Conservation (phyloP, 2,113 vertebrate genomes). For the Herpailurus yagouaroundi region DNA sequence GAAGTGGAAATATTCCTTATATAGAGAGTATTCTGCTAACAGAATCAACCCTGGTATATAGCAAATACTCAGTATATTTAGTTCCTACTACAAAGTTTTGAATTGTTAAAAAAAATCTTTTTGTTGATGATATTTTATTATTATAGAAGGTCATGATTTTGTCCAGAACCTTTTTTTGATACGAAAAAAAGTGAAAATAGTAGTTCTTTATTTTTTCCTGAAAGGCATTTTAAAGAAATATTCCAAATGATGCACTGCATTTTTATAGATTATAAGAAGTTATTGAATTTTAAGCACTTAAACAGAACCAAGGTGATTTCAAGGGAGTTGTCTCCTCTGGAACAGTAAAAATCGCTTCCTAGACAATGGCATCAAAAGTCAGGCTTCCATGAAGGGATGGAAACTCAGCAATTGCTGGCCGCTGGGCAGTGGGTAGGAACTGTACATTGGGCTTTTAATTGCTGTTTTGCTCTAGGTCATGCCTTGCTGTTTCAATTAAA, state of each 20-base stretch:
- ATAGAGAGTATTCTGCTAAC: background rate
- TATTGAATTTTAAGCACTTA: constrained; percentile 67
- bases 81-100: background rate
- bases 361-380: constrained; percentile 51
- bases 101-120: background rate
- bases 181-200: background rate
- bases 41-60: background rate
- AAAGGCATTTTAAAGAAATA: constrained; percentile 15
- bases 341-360: constrained; percentile 58
- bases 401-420: constrained; percentile 56
- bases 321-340: constrained; percentile 63
- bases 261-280: constrained; percentile 69
- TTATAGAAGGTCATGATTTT: constrained; percentile 3
- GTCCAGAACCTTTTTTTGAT: background rate
- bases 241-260: constrained; percentile 25
- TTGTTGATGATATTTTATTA: background rate
- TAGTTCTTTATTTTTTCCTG: background rate
- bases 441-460: constrained; percentile 78
- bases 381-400: constrained; percentile 68
- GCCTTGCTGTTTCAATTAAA: constrained; percentile 81
- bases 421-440: constrained; percentile 66
- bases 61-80: background rate
- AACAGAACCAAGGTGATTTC: constrained; percentile 70
- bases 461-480: constrained; percentile 79
- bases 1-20: background rate